Base-by-base conservation (phyloP, 2,888 invertebrate species). In the Athrips mouffetella region DNA sequence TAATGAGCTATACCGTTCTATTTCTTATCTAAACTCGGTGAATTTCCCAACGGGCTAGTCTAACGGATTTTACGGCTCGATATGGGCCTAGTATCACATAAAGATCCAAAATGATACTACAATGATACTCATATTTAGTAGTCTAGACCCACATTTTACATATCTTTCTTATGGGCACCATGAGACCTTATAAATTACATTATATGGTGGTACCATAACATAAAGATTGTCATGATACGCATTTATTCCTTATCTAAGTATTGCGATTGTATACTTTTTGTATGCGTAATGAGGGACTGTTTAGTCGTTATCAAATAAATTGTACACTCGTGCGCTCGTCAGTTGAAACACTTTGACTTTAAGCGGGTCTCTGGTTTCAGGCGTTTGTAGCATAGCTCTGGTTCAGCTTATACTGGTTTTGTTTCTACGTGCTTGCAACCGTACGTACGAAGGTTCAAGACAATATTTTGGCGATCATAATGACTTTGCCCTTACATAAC, bases 171-270 rank as follows among this genome's bases (percentile, higher is more conserved):
- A 42, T n/a, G 18, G 15, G 6, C n/a, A 2, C 13, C 16, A 42
- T n/a, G 29, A 11, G 29, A 29, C 42, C 16, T 27, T 27, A 18
- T 29, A 29, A 29, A 42, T 16, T 29, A 29, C 13, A 11, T 20
- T 29, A 13, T 42, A 42, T 40, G 25, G 40, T 23, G 5, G 25
- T 15, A 3, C 15, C 7, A 40, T 40, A 23, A 25, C 40, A 40
- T 40, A 40, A 40, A 40, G 40, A 39, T 40, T 40, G 40, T 13
- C 16, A 25, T 15, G 25, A 40, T 40, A 25, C 39, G 40, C 3
- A 15, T 11, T n/a, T 40, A 23, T 21, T 40, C 37, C 5, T 40
- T 3, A n/a, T n/a, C n/a, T n/a, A 11, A 25, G 23, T 13, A 13
- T 25, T 25, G 6, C 31, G 13, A 13, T 11, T 2, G 31, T 11